phyloP scores from a whole-genome alignment of 2,113 vertebrate species.

The Mirounga angustirostris region DNA sequence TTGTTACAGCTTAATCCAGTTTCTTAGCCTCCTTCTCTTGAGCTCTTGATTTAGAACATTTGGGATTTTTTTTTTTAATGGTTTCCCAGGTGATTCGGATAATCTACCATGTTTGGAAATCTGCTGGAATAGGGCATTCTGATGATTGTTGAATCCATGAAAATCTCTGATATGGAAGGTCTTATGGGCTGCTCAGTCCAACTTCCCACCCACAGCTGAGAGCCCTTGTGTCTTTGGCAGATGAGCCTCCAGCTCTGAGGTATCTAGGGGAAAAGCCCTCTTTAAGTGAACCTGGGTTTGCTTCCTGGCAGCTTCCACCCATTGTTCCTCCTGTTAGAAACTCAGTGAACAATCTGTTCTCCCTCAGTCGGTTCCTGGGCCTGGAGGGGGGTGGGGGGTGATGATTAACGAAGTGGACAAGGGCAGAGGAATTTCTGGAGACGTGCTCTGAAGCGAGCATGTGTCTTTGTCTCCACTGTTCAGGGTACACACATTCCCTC shows the following conservation, averaged over 20 bases:
- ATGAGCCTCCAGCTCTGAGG: not conserved
- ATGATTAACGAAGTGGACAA: not conserved
- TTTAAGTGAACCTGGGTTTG: not conserved
- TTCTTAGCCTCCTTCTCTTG: not conserved
- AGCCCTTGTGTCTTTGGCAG: not conserved
- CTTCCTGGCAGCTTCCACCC: not conserved
- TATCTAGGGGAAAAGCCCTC: not conserved
- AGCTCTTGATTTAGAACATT: not conserved
- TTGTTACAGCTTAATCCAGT: not conserved
- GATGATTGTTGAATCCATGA: not conserved
- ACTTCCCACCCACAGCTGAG: not conserved
- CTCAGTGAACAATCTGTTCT: not conserved
- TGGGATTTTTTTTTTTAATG: not conserved
- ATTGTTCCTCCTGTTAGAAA: not conserved
- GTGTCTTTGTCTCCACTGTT: rapidly evolving
- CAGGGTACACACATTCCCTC: not conserved
- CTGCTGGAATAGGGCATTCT: not conserved
- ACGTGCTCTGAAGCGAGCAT: not conserved
- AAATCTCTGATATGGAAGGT: not conserved
- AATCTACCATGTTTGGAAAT: not conserved
- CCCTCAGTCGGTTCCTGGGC: not conserved
- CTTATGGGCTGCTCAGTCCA: not conserved
- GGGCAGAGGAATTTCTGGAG: not conserved
- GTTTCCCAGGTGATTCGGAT: not conserved
- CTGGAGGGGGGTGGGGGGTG: rapidly evolving